Percentiles rank a stretch among this genome's conserved stretches.
Conservation (phyloP, 1,140 invertebrate genomes). For the Colletes latitarsis region DNA sequence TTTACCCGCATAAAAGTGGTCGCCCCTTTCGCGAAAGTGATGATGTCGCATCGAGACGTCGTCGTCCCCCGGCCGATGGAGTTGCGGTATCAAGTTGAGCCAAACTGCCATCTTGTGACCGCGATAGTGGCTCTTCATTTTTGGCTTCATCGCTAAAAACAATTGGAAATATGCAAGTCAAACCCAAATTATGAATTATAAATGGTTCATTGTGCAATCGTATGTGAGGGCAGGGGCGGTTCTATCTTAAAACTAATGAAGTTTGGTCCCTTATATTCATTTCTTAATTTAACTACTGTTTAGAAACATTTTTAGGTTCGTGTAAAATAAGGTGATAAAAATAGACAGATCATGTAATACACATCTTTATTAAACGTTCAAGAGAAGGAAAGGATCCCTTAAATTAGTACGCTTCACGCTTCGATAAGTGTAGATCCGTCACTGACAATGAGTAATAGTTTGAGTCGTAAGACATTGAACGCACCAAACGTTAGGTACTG, state of each 20-base stretch:
- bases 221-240: too few relatives aligned
- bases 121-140: constrained; percentile 92
- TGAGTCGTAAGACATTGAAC: not conserved
- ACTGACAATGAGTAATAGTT: not conserved
- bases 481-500: constrained; percentile 89
- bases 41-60: constrained; percentile 89
- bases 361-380: too few relatives aligned
- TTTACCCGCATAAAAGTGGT: constrained; percentile 87
- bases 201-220: too few relatives aligned
- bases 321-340: too few relatives aligned
- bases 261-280: too few relatives aligned
- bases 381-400: too few relatives aligned
- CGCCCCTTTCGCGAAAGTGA: constrained; percentile 87
- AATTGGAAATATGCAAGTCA: not conserved
- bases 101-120: constrained; percentile 96
- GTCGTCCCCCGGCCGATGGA: constrained; percentile 89
- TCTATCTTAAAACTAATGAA: too few relatives aligned
- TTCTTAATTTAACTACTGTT: too few relatives aligned
- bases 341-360: too few relatives aligned
- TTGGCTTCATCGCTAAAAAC: constrained; percentile 85
- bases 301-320: too few relatives aligned
- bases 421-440: too few relatives aligned
- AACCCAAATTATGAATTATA: not conserved
- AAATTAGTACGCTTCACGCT: too few relatives aligned
- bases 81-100: constrained; percentile 94